Conservation (phyloP, 64 coral and sea anemone species). For the Exaiptasia diaphana region DNA sequence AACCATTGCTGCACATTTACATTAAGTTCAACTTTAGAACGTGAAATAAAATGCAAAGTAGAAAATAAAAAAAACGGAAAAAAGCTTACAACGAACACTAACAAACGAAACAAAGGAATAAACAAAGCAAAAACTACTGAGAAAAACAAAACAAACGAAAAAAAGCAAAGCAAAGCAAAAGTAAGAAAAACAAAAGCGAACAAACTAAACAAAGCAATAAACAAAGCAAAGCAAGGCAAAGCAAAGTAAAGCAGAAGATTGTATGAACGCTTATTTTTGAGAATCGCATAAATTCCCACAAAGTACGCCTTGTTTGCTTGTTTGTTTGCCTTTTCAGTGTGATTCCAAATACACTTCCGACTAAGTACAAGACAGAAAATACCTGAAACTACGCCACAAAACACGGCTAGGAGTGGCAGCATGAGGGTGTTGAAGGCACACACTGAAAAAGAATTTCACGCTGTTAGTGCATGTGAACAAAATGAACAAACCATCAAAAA, state of each 20-base stretch:
- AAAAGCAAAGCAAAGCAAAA: background rate
- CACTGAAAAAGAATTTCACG: too few relatives aligned
- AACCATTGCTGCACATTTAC: background rate
- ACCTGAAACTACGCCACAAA: too few relatives aligned
- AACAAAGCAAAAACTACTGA: background rate
- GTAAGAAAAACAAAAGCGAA: background rate
- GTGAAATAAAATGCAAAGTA: background rate
- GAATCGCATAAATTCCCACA: background rate
- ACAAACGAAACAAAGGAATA: background rate
- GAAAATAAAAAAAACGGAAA: background rate
- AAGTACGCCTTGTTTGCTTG: background rate
- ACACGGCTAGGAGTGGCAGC: too few relatives aligned
- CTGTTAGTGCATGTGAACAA: too few relatives aligned
- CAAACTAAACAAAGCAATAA: background rate
- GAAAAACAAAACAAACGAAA: background rate
- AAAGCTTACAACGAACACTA: background rate
- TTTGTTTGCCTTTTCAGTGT: background rate
- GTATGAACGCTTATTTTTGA: background rate
- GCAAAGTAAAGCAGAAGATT: background rate
- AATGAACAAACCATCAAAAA: too few relatives aligned
- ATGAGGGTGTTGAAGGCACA: too few relatives aligned
- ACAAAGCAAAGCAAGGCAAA: background rate
- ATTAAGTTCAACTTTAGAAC: background rate
- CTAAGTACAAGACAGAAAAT: too few relatives aligned
- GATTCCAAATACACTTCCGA: background rate